phyloP scores from a whole-genome alignment of 2,113 vertebrate species.

The Mus spicilegus region DNA sequence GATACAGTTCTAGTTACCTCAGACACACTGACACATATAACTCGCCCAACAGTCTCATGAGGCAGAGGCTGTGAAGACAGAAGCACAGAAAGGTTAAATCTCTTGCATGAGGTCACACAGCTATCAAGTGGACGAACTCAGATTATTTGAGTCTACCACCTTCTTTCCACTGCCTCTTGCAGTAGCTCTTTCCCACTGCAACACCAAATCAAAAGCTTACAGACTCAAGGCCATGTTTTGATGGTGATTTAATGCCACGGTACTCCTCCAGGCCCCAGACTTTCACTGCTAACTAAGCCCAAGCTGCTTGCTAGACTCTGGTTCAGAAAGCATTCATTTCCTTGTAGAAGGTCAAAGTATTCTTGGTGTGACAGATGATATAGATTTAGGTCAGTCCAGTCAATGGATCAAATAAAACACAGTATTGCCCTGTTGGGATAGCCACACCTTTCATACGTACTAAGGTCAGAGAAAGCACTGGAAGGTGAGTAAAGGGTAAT shows the following conservation, averaged over 20 bases:
- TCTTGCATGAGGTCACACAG: not conserved
- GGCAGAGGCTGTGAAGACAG: not conserved
- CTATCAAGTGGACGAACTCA: not conserved
- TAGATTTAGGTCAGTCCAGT: not conserved
- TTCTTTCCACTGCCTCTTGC: not conserved
- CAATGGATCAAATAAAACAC: conserved; percentile 60
- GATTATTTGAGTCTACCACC: not conserved
- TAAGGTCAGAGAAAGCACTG: not conserved
- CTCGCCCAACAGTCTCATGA: not conserved
- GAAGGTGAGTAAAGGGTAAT: not conserved
- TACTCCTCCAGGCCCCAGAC: not conserved
- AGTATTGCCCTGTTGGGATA: conserved; percentile 47
- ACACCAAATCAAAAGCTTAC: not conserved
- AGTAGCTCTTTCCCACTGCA: not conserved
- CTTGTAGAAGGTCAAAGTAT: conserved; percentile 64
- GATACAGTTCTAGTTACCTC: not conserved
- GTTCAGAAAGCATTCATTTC: conserved; percentile 24
- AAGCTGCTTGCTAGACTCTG: conserved; percentile 24
- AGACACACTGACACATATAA: not conserved
- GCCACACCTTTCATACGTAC: conserved; percentile 43
- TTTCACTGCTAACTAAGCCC: not conserved
- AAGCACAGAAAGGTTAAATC: not conserved
- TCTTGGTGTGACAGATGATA: conserved; percentile 21
- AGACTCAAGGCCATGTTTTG: not conserved
- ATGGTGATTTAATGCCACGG: conserved; percentile 9